Evolutionary conservation across 2,797 vertebrate species (phyloP).

Genomic region (Microhierax caerulescens): DNA sequence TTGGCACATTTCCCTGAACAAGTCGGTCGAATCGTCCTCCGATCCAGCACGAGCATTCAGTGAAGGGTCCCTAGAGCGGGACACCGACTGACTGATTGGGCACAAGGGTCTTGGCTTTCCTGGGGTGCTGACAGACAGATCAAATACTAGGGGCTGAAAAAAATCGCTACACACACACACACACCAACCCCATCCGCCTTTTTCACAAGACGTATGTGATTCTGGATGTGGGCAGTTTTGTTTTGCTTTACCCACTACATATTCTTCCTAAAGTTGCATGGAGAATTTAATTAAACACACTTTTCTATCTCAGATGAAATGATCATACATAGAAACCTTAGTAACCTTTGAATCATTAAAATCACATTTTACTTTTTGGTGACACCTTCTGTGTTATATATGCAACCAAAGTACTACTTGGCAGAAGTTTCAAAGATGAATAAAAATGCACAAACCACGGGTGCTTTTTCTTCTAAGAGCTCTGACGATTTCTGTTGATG

Average conservation of each 20-base stretch:
- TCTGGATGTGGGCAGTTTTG: not conserved
- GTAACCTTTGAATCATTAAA: not conserved
- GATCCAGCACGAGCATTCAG: no score
- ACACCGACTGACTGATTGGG: no score
- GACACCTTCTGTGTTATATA: not conserved
- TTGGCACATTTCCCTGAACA: no score
- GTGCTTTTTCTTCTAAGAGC: not conserved
- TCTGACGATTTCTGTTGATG: not conserved
- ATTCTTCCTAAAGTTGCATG: not conserved
- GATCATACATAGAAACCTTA: not conserved
- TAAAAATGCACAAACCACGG: not conserved
- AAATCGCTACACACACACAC: no score
- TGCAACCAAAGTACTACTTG: not conserved
- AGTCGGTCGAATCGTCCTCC: no score
- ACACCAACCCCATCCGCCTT: no score
- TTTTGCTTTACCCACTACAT: not conserved
- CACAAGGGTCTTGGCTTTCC: no score
- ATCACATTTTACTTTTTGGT: not conserved
- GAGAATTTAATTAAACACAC: not conserved
- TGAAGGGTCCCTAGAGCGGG: no score
- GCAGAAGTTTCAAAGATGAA: not conserved
- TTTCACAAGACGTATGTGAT: no score
- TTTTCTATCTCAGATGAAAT: not conserved
- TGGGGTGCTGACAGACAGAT: no score
- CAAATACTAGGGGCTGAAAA: no score